Percentiles rank a stretch among this genome's conserved stretches.
Evolutionary conservation across 2,113 vertebrate species (phyloP).

Genomic region (Megatriorchis doriae): DNA sequence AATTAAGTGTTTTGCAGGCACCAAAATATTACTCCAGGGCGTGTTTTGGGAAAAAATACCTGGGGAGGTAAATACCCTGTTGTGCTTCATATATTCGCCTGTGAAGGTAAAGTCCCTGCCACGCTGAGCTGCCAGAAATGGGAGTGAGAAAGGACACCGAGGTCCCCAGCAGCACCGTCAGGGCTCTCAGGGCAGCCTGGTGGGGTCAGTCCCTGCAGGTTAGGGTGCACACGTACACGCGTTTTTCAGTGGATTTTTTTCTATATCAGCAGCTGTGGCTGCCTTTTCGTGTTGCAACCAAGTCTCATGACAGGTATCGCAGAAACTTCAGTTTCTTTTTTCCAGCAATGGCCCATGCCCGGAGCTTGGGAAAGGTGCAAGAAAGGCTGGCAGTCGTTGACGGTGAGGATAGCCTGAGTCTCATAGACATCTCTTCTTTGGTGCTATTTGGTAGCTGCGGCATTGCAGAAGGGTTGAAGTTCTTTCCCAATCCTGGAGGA

Average conservation of each 20-base stretch:
- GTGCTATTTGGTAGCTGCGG: background rate
- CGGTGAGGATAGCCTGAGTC: background rate
- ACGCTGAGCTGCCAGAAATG: background rate
- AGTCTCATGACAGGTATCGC: background rate
- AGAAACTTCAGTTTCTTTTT: background rate
- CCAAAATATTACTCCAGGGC: background rate
- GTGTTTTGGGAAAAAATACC: background rate
- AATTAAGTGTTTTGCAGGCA: background rate
- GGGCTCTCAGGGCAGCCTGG: background rate
- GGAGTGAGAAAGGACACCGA: background rate
- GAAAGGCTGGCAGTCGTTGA: background rate
- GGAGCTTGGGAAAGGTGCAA: background rate
- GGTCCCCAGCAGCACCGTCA: background rate
- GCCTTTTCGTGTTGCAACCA: background rate
- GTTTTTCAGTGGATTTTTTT: background rate
- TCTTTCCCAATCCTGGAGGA: background rate
- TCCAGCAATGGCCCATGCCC: background rate
- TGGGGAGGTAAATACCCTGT: background rate
- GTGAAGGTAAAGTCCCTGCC: background rate
- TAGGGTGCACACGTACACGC: fast-evolving
- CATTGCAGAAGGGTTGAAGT: background rate
- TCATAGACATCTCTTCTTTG: background rate
- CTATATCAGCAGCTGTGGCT: background rate
- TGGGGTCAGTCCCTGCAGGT: background rate
- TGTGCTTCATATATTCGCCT: background rate